Evolutionary conservation across 2,888 invertebrate species (phyloP).

Genomic region (Chrysodeixis includens): DNA sequence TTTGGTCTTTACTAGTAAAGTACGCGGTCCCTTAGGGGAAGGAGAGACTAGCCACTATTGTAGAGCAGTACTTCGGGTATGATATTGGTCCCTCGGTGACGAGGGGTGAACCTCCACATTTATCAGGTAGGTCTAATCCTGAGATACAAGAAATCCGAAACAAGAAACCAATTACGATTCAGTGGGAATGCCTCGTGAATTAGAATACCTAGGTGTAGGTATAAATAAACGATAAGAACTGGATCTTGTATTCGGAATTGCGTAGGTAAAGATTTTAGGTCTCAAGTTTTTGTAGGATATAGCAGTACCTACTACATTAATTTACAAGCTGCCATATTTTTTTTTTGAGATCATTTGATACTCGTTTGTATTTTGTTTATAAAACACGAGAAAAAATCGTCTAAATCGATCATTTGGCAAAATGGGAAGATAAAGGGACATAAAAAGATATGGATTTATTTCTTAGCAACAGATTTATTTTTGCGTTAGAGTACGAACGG

Average conservation of each 20-base stretch:
- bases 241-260: neutral
- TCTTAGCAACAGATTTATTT: too few relatives aligned
- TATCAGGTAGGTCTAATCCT: constrained; percentile 29
- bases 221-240: neutral
- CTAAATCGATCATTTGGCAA: too few relatives aligned
- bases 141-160: constrained; percentile 12
- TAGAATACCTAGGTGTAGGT: constrained; percentile 10
- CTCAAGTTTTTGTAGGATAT: neutral
- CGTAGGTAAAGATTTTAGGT: neutral
- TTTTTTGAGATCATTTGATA: too few relatives aligned
- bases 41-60: neutral
- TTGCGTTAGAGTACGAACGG: too few relatives aligned
- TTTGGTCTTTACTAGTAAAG: neutral
- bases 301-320: too few relatives aligned
- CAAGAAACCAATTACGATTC: constrained; percentile 40
- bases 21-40: constrained; percentile 5
- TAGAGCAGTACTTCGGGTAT: constrained; percentile 10
- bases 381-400: too few relatives aligned
- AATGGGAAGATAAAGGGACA: too few relatives aligned
- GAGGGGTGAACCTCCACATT: constrained; percentile 23
- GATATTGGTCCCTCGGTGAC: constrained; percentile 37
- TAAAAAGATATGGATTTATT: too few relatives aligned
- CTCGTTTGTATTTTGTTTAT: too few relatives aligned
- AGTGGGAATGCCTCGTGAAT: constrained; percentile 19
- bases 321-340: too few relatives aligned